Evolutionary conservation across 2,797 vertebrate species (phyloP).

Genomic region (Gymnoscopelus braueri): DNA sequence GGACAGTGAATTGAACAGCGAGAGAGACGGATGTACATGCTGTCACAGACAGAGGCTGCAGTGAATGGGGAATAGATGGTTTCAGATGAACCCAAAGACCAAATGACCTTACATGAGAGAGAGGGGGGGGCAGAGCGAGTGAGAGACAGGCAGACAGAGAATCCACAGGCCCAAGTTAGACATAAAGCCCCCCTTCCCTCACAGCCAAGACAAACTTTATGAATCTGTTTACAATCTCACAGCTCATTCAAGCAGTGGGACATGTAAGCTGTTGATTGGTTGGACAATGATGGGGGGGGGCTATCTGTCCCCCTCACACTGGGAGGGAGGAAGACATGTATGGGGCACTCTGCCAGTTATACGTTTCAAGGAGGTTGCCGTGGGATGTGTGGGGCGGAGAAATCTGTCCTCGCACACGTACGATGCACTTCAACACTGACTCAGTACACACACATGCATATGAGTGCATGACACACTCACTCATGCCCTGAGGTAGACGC

Average conservation of each 20-base stretch:
- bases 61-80: background rate
- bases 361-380: background rate
- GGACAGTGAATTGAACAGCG: no score
- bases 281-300: conserved; percentile 12
- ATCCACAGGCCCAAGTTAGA: background rate
- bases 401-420: background rate
- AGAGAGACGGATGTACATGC: background rate
- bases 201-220: conserved; percentile 34
- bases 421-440: no score
- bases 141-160: background rate
- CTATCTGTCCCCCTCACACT: conserved; percentile 9
- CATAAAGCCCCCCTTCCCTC: background rate
- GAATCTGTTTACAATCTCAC: conserved; percentile 24
- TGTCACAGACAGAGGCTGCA: no score
- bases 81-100: background rate
- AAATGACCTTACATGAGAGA: background rate
- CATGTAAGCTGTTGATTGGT: conserved; percentile 11
- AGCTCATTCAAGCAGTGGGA: conserved; percentile 18
- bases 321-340: conserved; percentile 14
- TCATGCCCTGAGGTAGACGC: background rate
- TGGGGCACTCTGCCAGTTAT: conserved; percentile 26
- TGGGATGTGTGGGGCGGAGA: background rate
- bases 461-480: background rate
- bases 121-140: background rate
- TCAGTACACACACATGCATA: background rate